Base-by-base conservation (phyloP, 1,140 invertebrate species). In the Gonatopus flavifemur region DNA sequence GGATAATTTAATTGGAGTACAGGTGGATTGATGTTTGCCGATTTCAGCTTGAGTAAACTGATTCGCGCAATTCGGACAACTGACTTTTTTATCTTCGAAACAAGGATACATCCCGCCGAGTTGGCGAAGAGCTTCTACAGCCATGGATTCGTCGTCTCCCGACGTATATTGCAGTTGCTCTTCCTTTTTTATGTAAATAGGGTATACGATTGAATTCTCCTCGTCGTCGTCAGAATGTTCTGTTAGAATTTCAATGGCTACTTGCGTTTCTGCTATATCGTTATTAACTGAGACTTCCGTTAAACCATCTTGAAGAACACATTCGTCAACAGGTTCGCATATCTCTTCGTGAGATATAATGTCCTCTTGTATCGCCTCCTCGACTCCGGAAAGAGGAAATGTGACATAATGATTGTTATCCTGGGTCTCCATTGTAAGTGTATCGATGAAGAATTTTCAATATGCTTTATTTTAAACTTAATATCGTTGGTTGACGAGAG, bases 71-170 rank as follows among this genome's bases (percentile, higher is more conserved):
- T 52, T 62, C 0, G 63, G 19, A 45, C 70, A 73, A 4, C 12
- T 49, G 13, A 64, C 19, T 55, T 75, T 73, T 41, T 74, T 72
- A 4, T 74, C 51, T 20, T 72, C 62, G 15, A 69, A 71, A 22
- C 49, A 65, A 18, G 72, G 69, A 49, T 74, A 79, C 69, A 77
- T 77, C n/a, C 75, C 74, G 3, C 79, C 78, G 0, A 81, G 51
- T 45, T 80, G 78, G 8, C 79, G 61, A 1, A 81, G 42, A 0
- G 78, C 79, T 61, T 81, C 79, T 1, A 81, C 77, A 22, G 79
- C 79, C 74, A 80, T 77, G 0, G 74, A 75, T 28, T 78, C 76
- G 18, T 77, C 74, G 38, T 78, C 75, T 0, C 69, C 73, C 1
- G 74, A 76, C 2, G 67, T 76, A 13, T 70, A 67, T 22, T 65